phyloP scores from a whole-genome alignment of 2,113 vertebrate species.

The Pelobates fuscus region DNA sequence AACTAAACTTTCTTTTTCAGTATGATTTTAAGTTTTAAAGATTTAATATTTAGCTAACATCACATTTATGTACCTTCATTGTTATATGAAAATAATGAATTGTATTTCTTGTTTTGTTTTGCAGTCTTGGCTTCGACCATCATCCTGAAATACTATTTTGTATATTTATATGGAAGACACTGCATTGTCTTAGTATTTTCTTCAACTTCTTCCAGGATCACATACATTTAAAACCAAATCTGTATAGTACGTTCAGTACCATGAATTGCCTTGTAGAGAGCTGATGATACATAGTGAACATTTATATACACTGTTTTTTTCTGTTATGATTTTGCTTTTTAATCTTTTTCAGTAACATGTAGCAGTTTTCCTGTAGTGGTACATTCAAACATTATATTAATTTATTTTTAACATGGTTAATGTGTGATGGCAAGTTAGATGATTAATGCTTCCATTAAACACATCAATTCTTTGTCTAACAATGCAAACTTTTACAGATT shows the following conservation, averaged over 20 bases:
- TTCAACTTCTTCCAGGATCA: neutral
- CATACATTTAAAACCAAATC: conserved; percentile 25
- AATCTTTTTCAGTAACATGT: conserved; percentile 51
- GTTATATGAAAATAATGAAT: too few relatives aligned
- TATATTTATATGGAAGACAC: conserved; percentile 35
- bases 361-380: conserved; percentile 63
- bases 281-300: conserved; percentile 25
- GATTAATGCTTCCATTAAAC: neutral
- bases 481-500: too few relatives aligned
- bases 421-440: neutral
- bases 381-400: conserved; percentile 55
- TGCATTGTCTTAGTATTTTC: conserved; percentile 46
- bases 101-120: conserved; percentile 41
- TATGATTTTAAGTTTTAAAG: too few relatives aligned
- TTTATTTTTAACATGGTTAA: conserved; percentile 51
- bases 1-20: too few relatives aligned
- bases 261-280: conserved; percentile 39
- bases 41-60: too few relatives aligned
- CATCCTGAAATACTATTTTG: conserved; percentile 58
- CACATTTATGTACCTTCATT: too few relatives aligned
- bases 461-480: neutral
- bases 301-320: conserved; percentile 18
- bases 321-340: conserved; percentile 35
- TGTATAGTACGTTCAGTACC: conserved; percentile 15
- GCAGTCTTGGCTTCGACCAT: conserved; percentile 71